Conservation (phyloP, 2,888 invertebrate genomes). For the Lithophane semibrunnea region DNA sequence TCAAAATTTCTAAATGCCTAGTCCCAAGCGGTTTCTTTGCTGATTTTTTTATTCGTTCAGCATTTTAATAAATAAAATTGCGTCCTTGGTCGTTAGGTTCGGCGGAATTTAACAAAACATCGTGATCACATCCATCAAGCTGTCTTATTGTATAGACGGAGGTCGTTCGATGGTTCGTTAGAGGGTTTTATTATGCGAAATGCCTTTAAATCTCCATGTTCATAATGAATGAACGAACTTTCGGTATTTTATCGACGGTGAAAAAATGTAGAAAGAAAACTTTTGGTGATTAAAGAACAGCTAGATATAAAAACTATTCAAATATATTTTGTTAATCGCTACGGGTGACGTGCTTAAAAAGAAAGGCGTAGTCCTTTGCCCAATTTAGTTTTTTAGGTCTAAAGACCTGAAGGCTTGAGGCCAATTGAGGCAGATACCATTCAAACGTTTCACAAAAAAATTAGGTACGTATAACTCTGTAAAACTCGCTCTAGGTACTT, state of each 20-base stretch:
- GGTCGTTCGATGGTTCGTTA: slow-evolving; percentile 76
- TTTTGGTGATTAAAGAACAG: slow-evolving; percentile 51
- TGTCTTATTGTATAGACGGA: slow-evolving; percentile 83
- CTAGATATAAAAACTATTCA: slow-evolving; percentile 46
- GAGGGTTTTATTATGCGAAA: slow-evolving; percentile 78
- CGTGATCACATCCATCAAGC: slow-evolving; percentile 85
- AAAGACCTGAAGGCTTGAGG: neutral
- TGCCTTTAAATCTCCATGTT: slow-evolving; percentile 76
- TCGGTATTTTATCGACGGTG: slow-evolving; percentile 46
- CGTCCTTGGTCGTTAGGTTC: slow-evolving; percentile 77
- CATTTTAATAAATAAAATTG: slow-evolving; percentile 77
- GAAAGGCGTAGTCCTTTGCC: neutral
- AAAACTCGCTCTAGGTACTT: slow-evolving; percentile 4
- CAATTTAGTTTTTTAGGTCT: slow-evolving; percentile 13
- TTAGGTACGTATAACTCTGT: neutral
- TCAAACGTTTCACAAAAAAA: neutral
- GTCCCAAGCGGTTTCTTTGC: slow-evolving; percentile 40
- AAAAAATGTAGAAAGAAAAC: slow-evolving; percentile 53
- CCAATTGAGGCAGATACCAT: neutral
- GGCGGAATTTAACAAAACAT: slow-evolving; percentile 80
- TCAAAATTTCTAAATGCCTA: slow-evolving; percentile 16
- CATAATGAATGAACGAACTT: slow-evolving; percentile 74
- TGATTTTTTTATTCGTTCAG: slow-evolving; percentile 65
- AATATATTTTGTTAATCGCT: slow-evolving; percentile 63
- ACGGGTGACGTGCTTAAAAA: slow-evolving; percentile 19